Base-by-base conservation (phyloP, 2,888 invertebrate genomes). In the Ferdinandea cuprea region DNA sequence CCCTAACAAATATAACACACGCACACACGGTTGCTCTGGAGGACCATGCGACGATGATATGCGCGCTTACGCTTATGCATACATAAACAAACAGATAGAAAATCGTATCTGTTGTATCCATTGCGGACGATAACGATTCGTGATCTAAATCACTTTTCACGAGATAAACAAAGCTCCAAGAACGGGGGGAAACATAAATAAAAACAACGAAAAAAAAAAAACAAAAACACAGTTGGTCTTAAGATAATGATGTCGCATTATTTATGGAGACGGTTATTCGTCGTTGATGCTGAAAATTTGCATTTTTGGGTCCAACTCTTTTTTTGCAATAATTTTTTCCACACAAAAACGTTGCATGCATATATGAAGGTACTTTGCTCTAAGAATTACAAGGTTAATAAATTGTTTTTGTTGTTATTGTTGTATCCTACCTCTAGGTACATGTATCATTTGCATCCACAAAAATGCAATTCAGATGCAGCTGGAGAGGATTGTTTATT, bases 231-330 rank as follows among this genome's bases (percentile, higher is more conserved):
- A 72, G 61, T 77, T 74, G 59, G 77, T 46, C 72, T 68, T 68
- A 77, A 86, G 88, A 89, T 89, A 89, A 88, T 88, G 88, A 88
- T 89, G 88, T 89, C 88, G 89, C 88, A 88, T 89, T 89, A 89
- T 89, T 89, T 89, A 89, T 89, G 90, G 88, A 86, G 87, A 86
- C 42, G 35, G 21, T 71, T 72, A 66, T 81, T 59, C 54, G 65
- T 69, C 37, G 66, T 50, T 15, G 54, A 63, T 61, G 61, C 28
- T 32, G 21, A 40, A 48, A 54, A 78, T 78, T 78, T 78, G 78
- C 78, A 83, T 83, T 83, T 59, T 61, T 25, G 13, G 37, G 52
- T 61, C 35, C 54, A 48, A 72, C 21, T 28, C 32, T 13, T 25
- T n/a, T n/a, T n/a, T n/a, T n/a, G n/a, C 42, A 21, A 61, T 58